Conservation (phyloP, 1,140 invertebrate genomes). For the Calephelis nemesis region DNA sequence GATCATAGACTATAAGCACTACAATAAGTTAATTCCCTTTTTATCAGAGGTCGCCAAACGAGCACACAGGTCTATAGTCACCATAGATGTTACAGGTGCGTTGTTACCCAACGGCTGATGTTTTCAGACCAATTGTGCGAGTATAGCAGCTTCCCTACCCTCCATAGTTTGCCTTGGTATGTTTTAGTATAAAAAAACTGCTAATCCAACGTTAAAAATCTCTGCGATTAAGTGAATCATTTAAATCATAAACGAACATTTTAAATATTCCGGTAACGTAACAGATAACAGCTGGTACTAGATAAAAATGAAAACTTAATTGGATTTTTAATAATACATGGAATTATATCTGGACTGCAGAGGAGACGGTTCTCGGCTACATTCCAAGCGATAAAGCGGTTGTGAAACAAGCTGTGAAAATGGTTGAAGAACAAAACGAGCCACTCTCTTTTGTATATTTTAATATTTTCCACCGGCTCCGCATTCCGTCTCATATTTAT, state of each 20-base stretch:
- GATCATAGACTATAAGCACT: too few species aligned
- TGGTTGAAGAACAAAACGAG: constrained; percentile 16
- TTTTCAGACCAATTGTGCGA: too few species aligned
- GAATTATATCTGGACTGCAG: neutral
- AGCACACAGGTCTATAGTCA: too few species aligned
- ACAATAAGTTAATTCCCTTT: too few species aligned
- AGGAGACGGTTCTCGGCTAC: constrained; percentile 5
- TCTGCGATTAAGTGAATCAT: too few species aligned
- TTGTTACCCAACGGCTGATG: too few species aligned
- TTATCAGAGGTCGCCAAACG: too few species aligned
- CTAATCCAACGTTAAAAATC: neutral
- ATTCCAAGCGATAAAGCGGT: constrained; percentile 13
- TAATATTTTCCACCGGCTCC: constrained; percentile 3
- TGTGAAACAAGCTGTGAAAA: constrained; percentile 17
- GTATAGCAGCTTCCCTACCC: too few species aligned
- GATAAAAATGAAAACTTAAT: constrained; percentile 15
- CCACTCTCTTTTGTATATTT: constrained; percentile 14
- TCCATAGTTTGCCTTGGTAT: too few species aligned
- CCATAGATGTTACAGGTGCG: too few species aligned
- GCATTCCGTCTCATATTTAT: constrained; percentile 12
- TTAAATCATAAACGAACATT: too few species aligned
- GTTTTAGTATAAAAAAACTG: too few species aligned
- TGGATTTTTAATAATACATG: constrained; percentile 12
- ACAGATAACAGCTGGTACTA: neutral
- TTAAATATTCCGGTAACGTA: neutral